Evolutionary conservation across 2,113 vertebrate genomes (phyloP).

Genomic region (Acanthochromis polyacanthus): DNA sequence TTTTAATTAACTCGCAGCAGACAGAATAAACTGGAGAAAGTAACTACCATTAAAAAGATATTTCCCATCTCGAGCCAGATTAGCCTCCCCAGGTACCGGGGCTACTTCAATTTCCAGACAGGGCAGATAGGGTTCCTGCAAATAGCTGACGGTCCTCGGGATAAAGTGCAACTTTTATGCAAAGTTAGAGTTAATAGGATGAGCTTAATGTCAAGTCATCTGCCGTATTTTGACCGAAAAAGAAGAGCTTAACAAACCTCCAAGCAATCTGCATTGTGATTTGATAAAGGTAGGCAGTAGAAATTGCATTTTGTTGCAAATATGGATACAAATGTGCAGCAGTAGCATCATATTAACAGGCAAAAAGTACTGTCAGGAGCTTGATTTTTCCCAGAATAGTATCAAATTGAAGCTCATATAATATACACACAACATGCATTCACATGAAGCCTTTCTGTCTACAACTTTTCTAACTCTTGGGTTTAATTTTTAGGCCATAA

Average conservation of each 20-base stretch:
- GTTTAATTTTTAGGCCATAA: no score
- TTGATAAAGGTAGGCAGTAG: no score
- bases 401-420: no score
- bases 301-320: no score
- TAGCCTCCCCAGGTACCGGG: slow-evolving; percentile 44
- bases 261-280: no score
- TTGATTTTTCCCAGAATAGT: no score
- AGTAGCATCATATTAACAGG: no score
- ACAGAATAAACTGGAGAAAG: slow-evolving; percentile 56
- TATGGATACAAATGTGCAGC: no score
- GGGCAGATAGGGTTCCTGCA: slow-evolving; percentile 14
- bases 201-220: not conserved
- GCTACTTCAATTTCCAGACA: slow-evolving; percentile 44
- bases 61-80: slow-evolving; percentile 62
- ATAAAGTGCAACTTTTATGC: slow-evolving; percentile 23
- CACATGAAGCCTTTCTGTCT: no score
- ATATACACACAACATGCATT: no score
- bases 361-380: no score
- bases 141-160: not conserved
- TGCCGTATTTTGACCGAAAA: not conserved
- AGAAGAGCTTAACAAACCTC: not conserved
- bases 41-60: slow-evolving; percentile 59
- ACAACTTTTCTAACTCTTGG: no score
- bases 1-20: slow-evolving; percentile 71
- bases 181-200: slow-evolving; percentile 11